Conservation (phyloP, 1,140 invertebrate genomes). For the Drosophila subobscura region DNA sequence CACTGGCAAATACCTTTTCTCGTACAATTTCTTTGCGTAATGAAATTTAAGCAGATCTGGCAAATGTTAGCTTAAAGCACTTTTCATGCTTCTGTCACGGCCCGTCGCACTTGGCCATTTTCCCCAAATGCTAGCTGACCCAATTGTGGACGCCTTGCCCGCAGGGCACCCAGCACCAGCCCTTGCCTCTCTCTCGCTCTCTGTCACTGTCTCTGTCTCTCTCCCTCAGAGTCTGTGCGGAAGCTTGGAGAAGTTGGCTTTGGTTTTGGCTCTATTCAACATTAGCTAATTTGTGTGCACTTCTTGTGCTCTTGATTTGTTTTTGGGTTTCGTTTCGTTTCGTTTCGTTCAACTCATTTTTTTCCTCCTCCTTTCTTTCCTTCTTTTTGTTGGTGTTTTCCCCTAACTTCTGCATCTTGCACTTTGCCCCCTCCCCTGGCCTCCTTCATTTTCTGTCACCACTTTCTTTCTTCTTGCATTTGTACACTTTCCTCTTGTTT, state of each 20-base stretch:
- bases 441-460: neutral
- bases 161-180: conserved; percentile 3
- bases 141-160: conserved; percentile 55
- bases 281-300: conserved; percentile 77
- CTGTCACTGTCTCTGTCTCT: neutral
- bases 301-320: conserved; percentile 12
- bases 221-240: neutral
- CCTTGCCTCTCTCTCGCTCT: neutral
- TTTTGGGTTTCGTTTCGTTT: neutral
- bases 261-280: conserved; percentile 59
- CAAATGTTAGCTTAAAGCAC: conserved; percentile 47
- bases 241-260: conserved; percentile 60
- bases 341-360: neutral
- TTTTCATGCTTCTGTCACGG: conserved; percentile 59
- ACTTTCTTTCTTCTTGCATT: conserved; percentile 5
- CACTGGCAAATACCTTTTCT: neutral
- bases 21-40: neutral
- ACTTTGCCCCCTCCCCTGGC: conserved; percentile 14
- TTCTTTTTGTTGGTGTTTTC: conserved; percentile 1
- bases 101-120: conserved; percentile 66
- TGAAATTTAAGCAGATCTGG: conserved; percentile 41
- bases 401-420: conserved; percentile 46
- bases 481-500: conserved; percentile 21
- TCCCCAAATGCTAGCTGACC: conserved; percentile 75
- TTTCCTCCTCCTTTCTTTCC: neutral